Conservation (phyloP, 2,797 vertebrate species). For the Furcifer pardalis region DNA sequence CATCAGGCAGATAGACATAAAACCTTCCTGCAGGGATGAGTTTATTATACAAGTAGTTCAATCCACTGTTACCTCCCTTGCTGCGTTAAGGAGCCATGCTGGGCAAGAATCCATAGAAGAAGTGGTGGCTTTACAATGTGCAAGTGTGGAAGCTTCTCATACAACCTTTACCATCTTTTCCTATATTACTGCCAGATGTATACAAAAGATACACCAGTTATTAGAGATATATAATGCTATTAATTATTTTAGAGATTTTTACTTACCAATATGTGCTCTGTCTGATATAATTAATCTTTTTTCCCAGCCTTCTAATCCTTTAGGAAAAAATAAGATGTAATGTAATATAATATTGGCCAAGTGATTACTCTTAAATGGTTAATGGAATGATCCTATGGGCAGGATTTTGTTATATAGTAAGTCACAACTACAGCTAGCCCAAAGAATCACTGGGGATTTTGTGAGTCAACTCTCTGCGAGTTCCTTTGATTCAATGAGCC, state of each 20-base stretch:
- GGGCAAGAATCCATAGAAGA: not conserved
- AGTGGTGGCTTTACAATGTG: too few relatives aligned
- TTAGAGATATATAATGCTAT: not conserved
- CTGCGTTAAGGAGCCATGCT: too few relatives aligned
- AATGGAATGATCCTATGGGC: not conserved
- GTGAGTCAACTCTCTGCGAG: too few relatives aligned
- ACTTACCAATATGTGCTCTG: constrained; percentile 96
- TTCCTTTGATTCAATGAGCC: too few relatives aligned
- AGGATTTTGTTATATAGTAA: too few relatives aligned
- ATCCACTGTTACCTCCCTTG: too few relatives aligned
- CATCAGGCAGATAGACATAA: too few relatives aligned
- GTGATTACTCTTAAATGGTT: not conserved
- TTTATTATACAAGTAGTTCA: too few relatives aligned
- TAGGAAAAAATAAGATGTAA: constrained; percentile 48
- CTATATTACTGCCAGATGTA: not conserved
- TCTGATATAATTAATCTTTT: constrained; percentile 95
- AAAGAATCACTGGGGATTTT: too few relatives aligned
- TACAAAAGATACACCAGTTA: constrained; percentile 27
- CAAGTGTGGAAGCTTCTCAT: not conserved
- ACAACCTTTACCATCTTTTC: not conserved
- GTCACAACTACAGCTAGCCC: too few relatives aligned
- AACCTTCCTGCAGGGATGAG: too few relatives aligned
- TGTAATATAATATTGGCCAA: constrained; percentile 30
- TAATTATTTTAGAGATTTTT: constrained; percentile 26
- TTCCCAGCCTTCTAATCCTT: constrained; percentile 96